phyloP scores from a whole-genome alignment of 53 echinoderm and acorn worm species.

The Mesocentrotus franciscanus region DNA sequence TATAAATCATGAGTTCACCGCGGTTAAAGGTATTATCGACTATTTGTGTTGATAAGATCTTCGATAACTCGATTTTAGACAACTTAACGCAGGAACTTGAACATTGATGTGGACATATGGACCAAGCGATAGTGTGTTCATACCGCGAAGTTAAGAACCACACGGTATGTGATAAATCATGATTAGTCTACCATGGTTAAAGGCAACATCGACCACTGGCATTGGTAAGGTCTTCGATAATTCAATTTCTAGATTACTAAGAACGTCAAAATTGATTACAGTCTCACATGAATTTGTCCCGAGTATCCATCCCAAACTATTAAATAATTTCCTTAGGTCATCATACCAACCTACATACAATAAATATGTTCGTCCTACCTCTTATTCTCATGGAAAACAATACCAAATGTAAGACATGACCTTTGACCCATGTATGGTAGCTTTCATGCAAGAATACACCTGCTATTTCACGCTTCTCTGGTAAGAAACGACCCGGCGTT shows the following conservation, averaged over 20 bases:
- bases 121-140: neutral
- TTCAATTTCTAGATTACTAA: neutral
- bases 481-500: conserved; percentile 3
- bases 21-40: too few species aligned
- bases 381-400: neutral
- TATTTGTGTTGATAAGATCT: too few species aligned
- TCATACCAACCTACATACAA: neutral
- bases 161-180: conserved; percentile 17
- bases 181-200: neutral
- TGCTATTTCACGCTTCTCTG: conserved; percentile 52
- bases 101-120: too few species aligned
- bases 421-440: conserved; percentile 35
- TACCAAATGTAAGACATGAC: neutral
- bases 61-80: too few species aligned
- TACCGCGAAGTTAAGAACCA: neutral
- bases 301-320: neutral
- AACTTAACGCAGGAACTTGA: too few species aligned
- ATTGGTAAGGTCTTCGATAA: neutral
- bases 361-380: neutral
- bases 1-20: too few species aligned
- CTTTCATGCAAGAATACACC: conserved; percentile 55
- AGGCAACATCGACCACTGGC: neutral
- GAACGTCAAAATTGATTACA: neutral
- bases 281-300: neutral
- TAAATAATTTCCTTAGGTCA: neutral